Evolutionary conservation across 2,113 vertebrate species (phyloP), one percentile per base, ranked within the genome.

Genomic region (Myotis yumanensis): DNA sequence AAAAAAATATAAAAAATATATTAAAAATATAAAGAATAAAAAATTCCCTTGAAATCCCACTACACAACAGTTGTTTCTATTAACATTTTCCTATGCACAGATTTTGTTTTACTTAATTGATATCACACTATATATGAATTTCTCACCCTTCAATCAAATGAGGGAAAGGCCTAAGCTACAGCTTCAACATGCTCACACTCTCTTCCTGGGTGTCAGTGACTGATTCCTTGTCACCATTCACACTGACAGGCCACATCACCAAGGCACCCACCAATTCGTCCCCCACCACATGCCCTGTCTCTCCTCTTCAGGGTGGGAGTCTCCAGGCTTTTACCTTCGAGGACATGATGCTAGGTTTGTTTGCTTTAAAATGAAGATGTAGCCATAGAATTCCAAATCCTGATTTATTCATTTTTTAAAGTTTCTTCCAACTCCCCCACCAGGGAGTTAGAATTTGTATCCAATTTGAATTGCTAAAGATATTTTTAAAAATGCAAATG

Each of bases 371-470:
- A 89, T 43, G 64, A 94, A 96, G 81, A 86, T 23, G 28, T 77
- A 88, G 43, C 75, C 75, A 64, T 68, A 28, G 80, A 93, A 92
- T 93, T 95, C 91, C 89, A 85, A 28, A 37, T 85, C 35, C 77
- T 90, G 88, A 77, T 84, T 85, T 59, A 88, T 64, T 76, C 73
- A 51, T 82, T 86, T 84, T 92, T 95, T 30, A 18, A 79, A 75
- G 83, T 73, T 35, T 30, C 68, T 89, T 93, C 82, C 89, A 77
- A 64, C 37, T 94, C 32, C 40, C 73, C 72, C 57, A 28, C 7
- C 72, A 76, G 83, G 87, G 86, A 91, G 85, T 92, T 89, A 28
- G 37, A 94, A 84, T 91, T 92, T 93, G 66, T 32, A 40, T 88
- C 48, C 93, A n/a, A 43, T 79, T 35, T 89, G 32, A 16, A 10